Conservation (phyloP, 1,140 invertebrate genomes). For the Drosophila obscura region DNA sequence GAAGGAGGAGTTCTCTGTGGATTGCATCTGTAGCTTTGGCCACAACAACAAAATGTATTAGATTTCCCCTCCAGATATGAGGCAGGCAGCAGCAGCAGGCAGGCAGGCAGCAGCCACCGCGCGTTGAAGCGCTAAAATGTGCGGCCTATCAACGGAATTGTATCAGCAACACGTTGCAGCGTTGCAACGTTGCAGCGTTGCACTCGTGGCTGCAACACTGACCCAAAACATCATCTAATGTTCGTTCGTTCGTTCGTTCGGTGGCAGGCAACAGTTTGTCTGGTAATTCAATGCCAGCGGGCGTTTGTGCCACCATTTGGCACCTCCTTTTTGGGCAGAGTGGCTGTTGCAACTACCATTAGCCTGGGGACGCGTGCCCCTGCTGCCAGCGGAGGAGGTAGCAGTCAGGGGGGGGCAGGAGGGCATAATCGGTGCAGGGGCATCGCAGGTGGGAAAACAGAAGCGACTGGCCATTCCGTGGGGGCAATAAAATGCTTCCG, state of each 20-base stretch:
- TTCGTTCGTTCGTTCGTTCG: slow-evolving; percentile 46
- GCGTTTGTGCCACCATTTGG: slow-evolving; percentile 72
- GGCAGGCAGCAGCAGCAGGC: slow-evolving; percentile 50
- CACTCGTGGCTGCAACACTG: slow-evolving; percentile 23
- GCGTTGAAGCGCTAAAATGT: slow-evolving; percentile 77
- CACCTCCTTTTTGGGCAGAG: slow-evolving; percentile 66
- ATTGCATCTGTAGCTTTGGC: slow-evolving; percentile 31
- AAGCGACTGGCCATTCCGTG: slow-evolving; percentile 34
- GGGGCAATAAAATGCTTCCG: slow-evolving; percentile 80
- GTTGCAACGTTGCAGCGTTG: too few relatives aligned
- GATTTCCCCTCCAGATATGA: slow-evolving; percentile 49
- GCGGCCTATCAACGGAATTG: slow-evolving; percentile 79
- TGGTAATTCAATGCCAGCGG: slow-evolving; percentile 80
- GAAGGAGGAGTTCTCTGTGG: too few relatives aligned
- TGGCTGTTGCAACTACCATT: slow-evolving; percentile 42
- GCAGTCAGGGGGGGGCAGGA: slow-evolving; percentile 1
- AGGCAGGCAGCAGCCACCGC: slow-evolving; percentile 36
- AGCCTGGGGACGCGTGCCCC: slow-evolving; percentile 65
- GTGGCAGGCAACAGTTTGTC: slow-evolving; percentile 74
- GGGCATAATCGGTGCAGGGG: slow-evolving; percentile 73
- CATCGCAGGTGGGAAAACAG: slow-evolving; percentile 51
- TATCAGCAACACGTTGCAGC: slow-evolving; percentile 72
- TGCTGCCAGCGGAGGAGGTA: slow-evolving; percentile 55
- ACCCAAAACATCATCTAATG: slow-evolving; percentile 73
- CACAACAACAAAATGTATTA: slow-evolving; percentile 75